Base-by-base conservation (phyloP, 2,797 vertebrate genomes). In the Streptopelia turtur region DNA sequence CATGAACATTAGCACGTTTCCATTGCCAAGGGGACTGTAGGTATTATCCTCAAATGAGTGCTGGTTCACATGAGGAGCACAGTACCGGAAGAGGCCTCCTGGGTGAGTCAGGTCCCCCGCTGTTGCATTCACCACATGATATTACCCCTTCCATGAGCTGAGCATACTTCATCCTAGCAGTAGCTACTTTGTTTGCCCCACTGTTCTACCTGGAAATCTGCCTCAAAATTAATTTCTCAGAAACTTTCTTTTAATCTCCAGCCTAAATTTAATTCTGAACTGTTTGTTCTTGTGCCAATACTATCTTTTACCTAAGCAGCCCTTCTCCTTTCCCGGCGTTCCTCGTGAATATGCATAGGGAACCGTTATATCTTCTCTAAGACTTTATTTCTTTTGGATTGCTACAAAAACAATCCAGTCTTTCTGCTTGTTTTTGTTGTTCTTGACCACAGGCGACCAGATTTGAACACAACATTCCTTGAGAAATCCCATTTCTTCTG, bases 341-440 rank as follows among this genome's bases (percentile, higher is more conserved):
- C 28, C 11, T 3, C 61, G 16, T 61, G 45, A 7, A 1, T 63
- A 16, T n/a, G 31, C 10, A 0, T 27, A 56, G 56, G 31, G 28
- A 83, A 49, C 24, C 74, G 28, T 0, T 78, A 8, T 50, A 30
- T 88, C 65, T 61, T 77, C 31, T 87, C 41, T 86, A 65, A 65
- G 18, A 49, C 33, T 56, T 70, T 7, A 41, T 91, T 87, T 83
- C 3, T 11, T 88, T 81, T 86, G 49, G 13, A 63, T 68, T 78
- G 53, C 50, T 90, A n/a, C 5, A 76, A 64, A 90, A 92, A 3
- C 13, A 49, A 1, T 43, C 9, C 25, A 22, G 0, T 69, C 24
- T 15, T 93, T 65, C 27, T 65, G 13, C 69, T 82, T 55, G 14
- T 7, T 88, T 88, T 69, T 75, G 18, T 81, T 83, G 10, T 61